Percentiles rank a stretch among this genome's conserved stretches.
Conservation (phyloP, 2,113 vertebrate genomes). For the Melanerpes aurifrons region DNA sequence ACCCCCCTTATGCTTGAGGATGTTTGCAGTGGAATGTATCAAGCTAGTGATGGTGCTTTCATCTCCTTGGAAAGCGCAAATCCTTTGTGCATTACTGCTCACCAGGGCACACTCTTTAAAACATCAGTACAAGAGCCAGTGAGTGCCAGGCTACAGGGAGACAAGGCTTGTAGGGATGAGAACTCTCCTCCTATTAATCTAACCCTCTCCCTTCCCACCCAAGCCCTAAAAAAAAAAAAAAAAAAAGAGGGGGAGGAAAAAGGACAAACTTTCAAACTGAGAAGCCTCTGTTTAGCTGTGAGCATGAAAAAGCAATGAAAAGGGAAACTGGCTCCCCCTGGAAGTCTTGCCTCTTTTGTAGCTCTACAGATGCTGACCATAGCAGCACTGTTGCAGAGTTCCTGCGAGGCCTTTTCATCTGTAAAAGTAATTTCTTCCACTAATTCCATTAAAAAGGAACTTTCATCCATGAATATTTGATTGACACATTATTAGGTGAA, state of each 20-base stretch:
- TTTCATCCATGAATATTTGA: constrained; percentile 17
- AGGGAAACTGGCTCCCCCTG: not conserved
- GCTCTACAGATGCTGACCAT: rapidly evolving
- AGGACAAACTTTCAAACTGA: not conserved
- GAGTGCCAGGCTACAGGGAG: not conserved
- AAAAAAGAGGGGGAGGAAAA: rapidly evolving
- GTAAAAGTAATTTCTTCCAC: not conserved
- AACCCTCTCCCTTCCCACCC: not conserved
- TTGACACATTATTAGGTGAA: constrained; percentile 29
- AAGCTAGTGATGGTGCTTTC: not conserved
- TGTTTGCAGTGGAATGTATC: not conserved
- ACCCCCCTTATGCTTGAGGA: not conserved
- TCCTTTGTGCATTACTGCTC: not conserved
- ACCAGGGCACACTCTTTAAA: not conserved
- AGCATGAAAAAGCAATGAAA: not conserved
- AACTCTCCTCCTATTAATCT: not conserved
- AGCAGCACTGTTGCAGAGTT: not conserved
- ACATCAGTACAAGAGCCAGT: not conserved
- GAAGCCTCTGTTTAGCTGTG: not conserved
- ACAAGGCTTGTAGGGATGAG: not conserved
- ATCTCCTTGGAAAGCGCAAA: not conserved
- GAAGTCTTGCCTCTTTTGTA: not conserved
- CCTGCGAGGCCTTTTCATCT: not conserved
- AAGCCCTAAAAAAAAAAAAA: not conserved
- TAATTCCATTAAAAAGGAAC: constrained; percentile 44